A percentile compares a stretch with the other conserved stretches of the same genome.
Evolutionary conservation across 1,140 invertebrate genomes (phyloP).

Genomic region (Hesperophylax magnus): DNA sequence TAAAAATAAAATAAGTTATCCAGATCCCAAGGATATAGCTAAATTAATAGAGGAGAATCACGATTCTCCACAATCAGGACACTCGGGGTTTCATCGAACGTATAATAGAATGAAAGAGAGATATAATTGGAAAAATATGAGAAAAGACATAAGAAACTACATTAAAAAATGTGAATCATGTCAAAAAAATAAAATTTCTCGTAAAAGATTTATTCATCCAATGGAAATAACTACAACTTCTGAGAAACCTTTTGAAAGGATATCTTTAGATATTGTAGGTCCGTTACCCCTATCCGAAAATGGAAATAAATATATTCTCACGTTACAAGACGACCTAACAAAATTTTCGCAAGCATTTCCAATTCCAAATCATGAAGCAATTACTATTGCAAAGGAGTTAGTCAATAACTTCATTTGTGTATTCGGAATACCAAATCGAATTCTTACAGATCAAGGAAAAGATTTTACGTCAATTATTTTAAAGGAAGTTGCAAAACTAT

Average conservation of each 20-base stretch:
- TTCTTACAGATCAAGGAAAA: neutral
- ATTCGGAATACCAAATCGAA: neutral
- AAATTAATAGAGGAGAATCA: no score
- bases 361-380: conserved; percentile 1
- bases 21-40: no score
- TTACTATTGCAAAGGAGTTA: neutral
- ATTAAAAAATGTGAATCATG: conserved; percentile 9
- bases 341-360: neutral
- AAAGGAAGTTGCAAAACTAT: neutral
- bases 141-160: no score
- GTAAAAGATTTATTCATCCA: neutral
- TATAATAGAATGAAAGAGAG: no score
- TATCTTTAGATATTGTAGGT: conserved; percentile 7
- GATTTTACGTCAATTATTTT: no score
- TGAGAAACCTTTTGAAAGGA: neutral
- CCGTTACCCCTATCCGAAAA: neutral
- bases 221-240: conserved; percentile 2
- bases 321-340: neutral
- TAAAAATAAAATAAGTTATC: no score
- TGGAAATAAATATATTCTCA: neutral
- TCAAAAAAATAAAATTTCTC: conserved; percentile 1
- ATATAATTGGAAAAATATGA: no score
- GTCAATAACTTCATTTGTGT: neutral
- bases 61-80: no score
- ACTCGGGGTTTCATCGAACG: no score